Base-by-base conservation (phyloP, 2,888 invertebrate genomes). In the Prenolepis imparis region DNA sequence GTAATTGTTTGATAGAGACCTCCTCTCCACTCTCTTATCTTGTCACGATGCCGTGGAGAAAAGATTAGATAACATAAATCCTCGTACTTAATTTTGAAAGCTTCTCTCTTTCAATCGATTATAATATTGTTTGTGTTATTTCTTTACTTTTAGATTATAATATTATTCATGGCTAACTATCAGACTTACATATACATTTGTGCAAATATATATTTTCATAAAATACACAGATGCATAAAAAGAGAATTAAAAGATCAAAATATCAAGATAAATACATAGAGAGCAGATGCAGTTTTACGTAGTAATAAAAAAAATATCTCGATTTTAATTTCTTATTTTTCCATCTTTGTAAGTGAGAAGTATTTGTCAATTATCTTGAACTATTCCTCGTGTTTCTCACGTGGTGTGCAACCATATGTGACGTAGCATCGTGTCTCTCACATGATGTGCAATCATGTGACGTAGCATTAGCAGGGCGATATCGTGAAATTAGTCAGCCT, bases 401-500 rank as follows among this genome's bases (percentile, higher is more conserved):
- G 36, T 36, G 36, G 5, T 36, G 36, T 36, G 36, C 36, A 36
- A 36, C 36, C 36, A 36, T 28, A 28, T 36, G 36, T 36, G 36
- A 36, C 36, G 36, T 36, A 36, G 36, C 59, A 15, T 78, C 59
- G 44, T 44, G 44, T 12, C 59, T 21, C 44, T 80, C 78, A 73
- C 32, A 44, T 80, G 78, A 73, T 12, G 52, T 36, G 39, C 28
- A 57, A 28, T 18, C 36, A 32, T 55, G 57, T 1, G 44, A 59
- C 57, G 57, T 44, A 9, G 59, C 78, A 32, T 80, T 80, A 74
- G 74, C 44, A 59, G 75, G 74, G 78, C 59, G 59, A 78, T 80
- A 80, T 78, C 78, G 21, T 41, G 75, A 80, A 80, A 80, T 80
- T 80, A 80, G 78, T 78, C 78, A 78, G 78, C 59, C 78, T 24